Percentiles rank a stretch among this genome's conserved stretches.
Conservation (phyloP, 2,888 invertebrate genomes). For the Salpingus planirostris region DNA sequence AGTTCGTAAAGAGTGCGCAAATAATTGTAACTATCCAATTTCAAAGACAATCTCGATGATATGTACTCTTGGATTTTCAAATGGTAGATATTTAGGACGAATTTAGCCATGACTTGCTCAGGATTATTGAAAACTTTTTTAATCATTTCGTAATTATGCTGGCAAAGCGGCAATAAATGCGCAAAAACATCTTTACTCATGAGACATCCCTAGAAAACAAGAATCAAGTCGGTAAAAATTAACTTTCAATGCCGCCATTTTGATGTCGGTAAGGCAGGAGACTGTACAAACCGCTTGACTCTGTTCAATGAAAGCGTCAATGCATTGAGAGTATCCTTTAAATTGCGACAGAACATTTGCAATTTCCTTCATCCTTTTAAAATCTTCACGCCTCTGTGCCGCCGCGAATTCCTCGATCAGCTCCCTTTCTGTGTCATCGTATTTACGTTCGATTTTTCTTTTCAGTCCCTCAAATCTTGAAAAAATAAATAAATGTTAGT, state of each 20-base stretch:
- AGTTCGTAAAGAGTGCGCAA: slow-evolving; percentile 80
- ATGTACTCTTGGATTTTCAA: slow-evolving; percentile 81
- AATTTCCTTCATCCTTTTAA: slow-evolving; percentile 84
- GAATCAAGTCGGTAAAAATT: slow-evolving; percentile 1
- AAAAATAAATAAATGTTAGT: no score
- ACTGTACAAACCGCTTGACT: no score
- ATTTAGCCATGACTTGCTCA: slow-evolving; percentile 96
- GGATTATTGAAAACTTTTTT: slow-evolving; percentile 90
- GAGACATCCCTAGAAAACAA: slow-evolving; percentile 61
- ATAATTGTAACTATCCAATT: slow-evolving; percentile 79
- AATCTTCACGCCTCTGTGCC: slow-evolving; percentile 79
- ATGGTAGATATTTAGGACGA: slow-evolving; percentile 92
- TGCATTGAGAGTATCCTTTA: slow-evolving; percentile 92
- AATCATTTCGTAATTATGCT: slow-evolving; percentile 74
- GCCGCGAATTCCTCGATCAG: slow-evolving; percentile 91
- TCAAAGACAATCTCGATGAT: slow-evolving; percentile 69
- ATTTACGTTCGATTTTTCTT: slow-evolving; percentile 78
- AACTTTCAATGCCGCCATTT: no score
- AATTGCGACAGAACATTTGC: slow-evolving; percentile 90
- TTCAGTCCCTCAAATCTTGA: slow-evolving; percentile 68
- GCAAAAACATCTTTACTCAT: slow-evolving; percentile 84
- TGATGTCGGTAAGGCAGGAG: no score
- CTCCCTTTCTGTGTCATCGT: slow-evolving; percentile 80
- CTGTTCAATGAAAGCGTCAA: slow-evolving; percentile 94
- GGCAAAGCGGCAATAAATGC: slow-evolving; percentile 82